Evolutionary conservation across 1,140 invertebrate genomes (phyloP).

Genomic region (Galendromus occidentalis): DNA sequence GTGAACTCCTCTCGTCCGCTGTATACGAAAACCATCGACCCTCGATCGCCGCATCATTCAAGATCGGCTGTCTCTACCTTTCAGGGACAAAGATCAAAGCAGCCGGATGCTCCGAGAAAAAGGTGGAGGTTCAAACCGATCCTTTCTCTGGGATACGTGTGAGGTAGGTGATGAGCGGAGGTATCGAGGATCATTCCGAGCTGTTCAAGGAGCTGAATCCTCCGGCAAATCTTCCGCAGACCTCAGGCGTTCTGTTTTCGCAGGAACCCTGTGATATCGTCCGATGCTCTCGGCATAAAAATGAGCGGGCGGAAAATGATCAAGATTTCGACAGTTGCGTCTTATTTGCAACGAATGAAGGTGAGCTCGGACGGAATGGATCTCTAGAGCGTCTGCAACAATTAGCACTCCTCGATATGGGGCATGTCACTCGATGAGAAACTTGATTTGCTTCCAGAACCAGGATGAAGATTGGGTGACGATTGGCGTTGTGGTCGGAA

Average conservation of each 20-base stretch:
- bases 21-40: neutral
- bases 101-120: neutral
- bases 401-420: too few species aligned
- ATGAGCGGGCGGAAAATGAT: neutral
- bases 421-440: too few species aligned
- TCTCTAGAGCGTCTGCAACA: too few species aligned
- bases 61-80: neutral
- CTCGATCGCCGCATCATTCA: neutral
- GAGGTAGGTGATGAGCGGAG: neutral
- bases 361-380: neutral
- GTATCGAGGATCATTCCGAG: neutral
- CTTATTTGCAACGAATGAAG: neutral
- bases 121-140: neutral
- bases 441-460: neutral
- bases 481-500: neutral
- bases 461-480: slow-evolving; percentile 1
- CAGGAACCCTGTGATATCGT: slow-evolving; percentile 5
- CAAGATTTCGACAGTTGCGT: neutral
- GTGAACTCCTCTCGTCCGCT: too few species aligned
- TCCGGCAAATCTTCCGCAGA: neutral
- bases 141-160: neutral
- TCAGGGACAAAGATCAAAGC: neutral
- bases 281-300: neutral
- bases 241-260: neutral
- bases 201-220: neutral